Evolutionary conservation across 2,888 invertebrate species (phyloP).

Genomic region (Drosophila diplacantha): DNA sequence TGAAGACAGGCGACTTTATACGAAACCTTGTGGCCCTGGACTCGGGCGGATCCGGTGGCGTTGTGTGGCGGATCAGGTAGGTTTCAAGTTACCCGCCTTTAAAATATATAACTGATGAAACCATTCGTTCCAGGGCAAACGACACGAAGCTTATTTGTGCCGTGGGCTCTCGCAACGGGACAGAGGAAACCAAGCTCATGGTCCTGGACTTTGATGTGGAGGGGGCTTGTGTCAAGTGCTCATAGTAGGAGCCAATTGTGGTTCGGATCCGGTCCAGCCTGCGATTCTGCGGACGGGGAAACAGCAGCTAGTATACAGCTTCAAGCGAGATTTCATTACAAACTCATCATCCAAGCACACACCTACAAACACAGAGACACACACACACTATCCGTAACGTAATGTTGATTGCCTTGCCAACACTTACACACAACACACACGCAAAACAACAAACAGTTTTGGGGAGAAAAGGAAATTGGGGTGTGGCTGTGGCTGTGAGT

Average conservation of each 20-base stretch:
- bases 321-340: conserved; percentile 47
- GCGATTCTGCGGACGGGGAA: conserved; percentile 47
- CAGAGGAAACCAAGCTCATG: conserved; percentile 98
- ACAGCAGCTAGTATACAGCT: conserved; percentile 43
- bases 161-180: conserved; percentile 98
- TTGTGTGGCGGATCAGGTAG: conserved; percentile 95
- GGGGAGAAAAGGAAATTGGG: conserved; percentile 31
- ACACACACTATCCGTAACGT: conserved; percentile 40
- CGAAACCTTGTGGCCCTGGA: conserved; percentile 95
- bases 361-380: conserved; percentile 21
- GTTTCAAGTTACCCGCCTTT: not conserved
- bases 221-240: conserved; percentile 82
- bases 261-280: conserved; percentile 18
- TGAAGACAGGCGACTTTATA: conserved; percentile 96
- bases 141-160: conserved; percentile 98
- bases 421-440: conserved; percentile 39
- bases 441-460: conserved; percentile 33
- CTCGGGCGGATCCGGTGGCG: conserved; percentile 98
- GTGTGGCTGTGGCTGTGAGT: conserved; percentile 49
- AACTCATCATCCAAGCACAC: conserved; percentile 33
- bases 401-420: conserved; percentile 69
- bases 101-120: not conserved
- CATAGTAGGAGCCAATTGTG: conserved; percentile 69
- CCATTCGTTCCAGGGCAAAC: conserved; percentile 81
- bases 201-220: conserved; percentile 98